Evolutionary conservation across 2,888 invertebrate genomes (phyloP), one percentile per base, ranked within the genome.

Genomic region (Iselma pallidipennis): DNA sequence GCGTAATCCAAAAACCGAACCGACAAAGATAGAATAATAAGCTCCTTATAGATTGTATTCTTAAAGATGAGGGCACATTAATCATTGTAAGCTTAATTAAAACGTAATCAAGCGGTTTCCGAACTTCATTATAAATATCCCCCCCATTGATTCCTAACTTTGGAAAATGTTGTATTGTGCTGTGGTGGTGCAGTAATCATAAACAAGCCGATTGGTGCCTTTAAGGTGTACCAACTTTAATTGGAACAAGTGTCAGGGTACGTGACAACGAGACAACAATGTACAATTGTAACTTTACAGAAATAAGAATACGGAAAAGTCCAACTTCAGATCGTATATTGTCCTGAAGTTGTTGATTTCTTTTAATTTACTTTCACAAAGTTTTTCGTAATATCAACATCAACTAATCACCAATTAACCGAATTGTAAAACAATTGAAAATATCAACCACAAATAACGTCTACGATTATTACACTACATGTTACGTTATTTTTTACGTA

Each of bases 71-170:
- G 50, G 53, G 59, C 57, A 58, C 61, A 67, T 67, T 66, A 67
- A 67, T 67, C 67, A 67, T 54, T 54, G 37, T 57, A 58, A 59
- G 67, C 65, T 67, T 67, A 65, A 67, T 67, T 67, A 67, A 67
- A 67, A 66, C 56, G 65, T 63, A 67, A 67, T 67, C 67, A 65
- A 66, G 63, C 65, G 61, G 61, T 67, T 67, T 66, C 64, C 61
- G 53, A 66, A 63, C 61, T 58, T 61, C 63, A 63, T 67, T 66
- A 65, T 63, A 58, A 52, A 29, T 58, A 48, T 26, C 12, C 19
- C 4, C 12, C 19, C 4, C n/a, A 53, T 57, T 57, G 57, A 49
- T 57, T 33, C n/a, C n/a, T n/a, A n/a, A n/a, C n/a, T 14, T 25
- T 29, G 21, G 49, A 26, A 37, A 42, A 21, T 33, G 16, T 25